Conservation (phyloP, 2,113 vertebrate genomes). For the Halcyon senegalensis region DNA sequence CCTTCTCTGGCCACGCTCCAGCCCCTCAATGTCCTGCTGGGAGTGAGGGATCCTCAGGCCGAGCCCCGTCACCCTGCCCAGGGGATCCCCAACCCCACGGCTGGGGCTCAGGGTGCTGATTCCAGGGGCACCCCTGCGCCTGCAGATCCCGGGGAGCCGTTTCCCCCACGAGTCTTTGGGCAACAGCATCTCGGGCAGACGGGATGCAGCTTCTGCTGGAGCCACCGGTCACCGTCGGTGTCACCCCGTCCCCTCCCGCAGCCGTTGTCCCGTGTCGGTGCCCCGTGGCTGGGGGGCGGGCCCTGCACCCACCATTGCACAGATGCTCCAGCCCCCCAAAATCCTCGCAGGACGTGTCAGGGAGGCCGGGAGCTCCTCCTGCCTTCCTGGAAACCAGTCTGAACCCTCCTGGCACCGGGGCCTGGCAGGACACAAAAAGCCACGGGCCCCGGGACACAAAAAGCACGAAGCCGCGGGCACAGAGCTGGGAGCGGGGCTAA, state of each 20-base stretch:
- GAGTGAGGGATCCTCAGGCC: not conserved
- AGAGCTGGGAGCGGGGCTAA: not conserved
- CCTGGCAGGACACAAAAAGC: not conserved
- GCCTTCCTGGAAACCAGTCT: no score
- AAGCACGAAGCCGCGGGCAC: not conserved
- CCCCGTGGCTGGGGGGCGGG: no score
- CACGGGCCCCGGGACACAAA: not conserved
- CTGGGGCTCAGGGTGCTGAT: not conserved
- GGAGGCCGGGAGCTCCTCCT: not conserved
- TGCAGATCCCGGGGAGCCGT: not conserved
- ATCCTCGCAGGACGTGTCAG: fast-evolving
- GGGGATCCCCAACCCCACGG: not conserved
- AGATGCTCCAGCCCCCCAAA: not conserved
- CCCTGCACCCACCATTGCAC: not conserved
- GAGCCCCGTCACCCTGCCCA: fast-evolving
- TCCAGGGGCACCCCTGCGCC: no score
- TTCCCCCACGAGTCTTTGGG: fast-evolving
- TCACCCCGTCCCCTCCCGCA: not conserved
- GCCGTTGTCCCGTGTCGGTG: no score
- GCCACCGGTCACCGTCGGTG: not conserved
- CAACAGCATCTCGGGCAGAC: not conserved
- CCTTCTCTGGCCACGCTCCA: no score
- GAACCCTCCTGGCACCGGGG: not conserved
- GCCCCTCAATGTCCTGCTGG: no score
- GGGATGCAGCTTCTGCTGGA: not conserved